A percentile compares a stretch with the other conserved stretches of the same genome.
Conservation (phyloP, 2,797 vertebrate species). For the Numenius phaeopus region DNA sequence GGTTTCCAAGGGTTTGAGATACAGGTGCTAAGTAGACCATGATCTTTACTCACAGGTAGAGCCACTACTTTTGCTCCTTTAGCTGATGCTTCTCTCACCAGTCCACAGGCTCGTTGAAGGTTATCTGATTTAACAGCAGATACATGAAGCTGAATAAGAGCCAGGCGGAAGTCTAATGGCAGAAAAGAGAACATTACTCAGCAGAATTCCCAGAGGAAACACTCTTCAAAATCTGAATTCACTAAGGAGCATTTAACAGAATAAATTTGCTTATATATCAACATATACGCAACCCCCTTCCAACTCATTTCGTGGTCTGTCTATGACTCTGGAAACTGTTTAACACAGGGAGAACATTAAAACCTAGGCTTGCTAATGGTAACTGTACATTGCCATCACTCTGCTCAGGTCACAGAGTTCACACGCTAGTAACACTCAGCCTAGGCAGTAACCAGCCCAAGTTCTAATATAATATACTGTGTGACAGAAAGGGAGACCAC, state of each 20-base stretch:
- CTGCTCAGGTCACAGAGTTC: neutral
- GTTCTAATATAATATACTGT: accelerated
- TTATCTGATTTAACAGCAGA: constrained; percentile 89
- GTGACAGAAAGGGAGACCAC: neutral
- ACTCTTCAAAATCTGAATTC: neutral
- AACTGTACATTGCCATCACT: accelerated
- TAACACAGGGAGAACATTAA: neutral
- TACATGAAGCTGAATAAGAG: constrained; percentile 92
- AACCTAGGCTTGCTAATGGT: neutral
- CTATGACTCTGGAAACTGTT: neutral
- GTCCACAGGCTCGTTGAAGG: constrained; percentile 82
- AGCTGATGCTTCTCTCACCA: constrained; percentile 88
- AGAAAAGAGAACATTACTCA: constrained; percentile 13
- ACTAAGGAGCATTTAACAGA: neutral
- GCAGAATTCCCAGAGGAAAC: neutral
- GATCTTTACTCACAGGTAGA: constrained; percentile 89
- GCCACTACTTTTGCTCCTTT: constrained; percentile 89
- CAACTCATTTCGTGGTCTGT: neutral
- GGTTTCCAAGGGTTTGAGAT: neutral
- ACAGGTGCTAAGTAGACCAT: neutral
- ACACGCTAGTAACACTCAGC: neutral
- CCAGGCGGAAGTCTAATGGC: constrained; percentile 89
- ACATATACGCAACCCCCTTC: neutral
- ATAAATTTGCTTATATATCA: neutral
- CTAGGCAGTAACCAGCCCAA: neutral